These are phyloP conservation scores for Indri indri DNA, from an alignment of 2,113 vertebrate genomes.

Conservation along the genomic window DNA sequence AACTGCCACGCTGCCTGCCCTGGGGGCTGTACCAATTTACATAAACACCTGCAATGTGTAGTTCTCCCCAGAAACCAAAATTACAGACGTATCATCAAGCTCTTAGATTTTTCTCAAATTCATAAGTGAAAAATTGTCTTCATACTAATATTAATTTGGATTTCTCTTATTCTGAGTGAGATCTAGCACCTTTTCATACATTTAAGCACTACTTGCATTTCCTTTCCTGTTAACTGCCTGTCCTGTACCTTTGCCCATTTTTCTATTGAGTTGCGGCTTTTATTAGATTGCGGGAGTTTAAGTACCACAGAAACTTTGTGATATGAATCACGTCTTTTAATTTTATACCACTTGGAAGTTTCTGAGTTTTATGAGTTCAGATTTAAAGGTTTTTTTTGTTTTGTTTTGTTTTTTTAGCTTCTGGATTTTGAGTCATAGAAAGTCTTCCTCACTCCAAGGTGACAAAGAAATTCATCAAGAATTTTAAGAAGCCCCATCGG, in stretches of 20 bases:
- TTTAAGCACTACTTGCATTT: not conserved
- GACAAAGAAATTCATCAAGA: not conserved
- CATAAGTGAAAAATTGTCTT: not conserved
- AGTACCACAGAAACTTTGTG: not conserved
- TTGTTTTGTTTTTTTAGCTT: not conserved
- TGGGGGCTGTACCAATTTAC: not conserved
- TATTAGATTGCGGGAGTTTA: not conserved
- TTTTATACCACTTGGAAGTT: not conserved
- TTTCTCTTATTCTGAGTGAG: not conserved
- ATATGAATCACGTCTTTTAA: not conserved
- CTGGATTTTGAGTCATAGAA: not conserved
- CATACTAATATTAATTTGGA: not conserved
- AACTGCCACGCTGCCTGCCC: not conserved
- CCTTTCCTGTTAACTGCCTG: not conserved
- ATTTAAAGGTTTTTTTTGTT: not conserved
- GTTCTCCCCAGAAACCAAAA: too few species aligned
- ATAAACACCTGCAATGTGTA: rapidly evolving
- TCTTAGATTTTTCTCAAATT: not conserved
- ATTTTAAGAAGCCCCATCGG: not conserved
- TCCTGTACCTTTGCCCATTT: not conserved
- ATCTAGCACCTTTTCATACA: not conserved
- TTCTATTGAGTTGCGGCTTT: not conserved
- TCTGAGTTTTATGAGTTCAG: not conserved
- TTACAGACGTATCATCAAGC: too few species aligned
- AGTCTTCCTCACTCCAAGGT: not conserved